Conservation (phyloP, 2,888 invertebrate genomes). For the Tenthredo amoena region DNA sequence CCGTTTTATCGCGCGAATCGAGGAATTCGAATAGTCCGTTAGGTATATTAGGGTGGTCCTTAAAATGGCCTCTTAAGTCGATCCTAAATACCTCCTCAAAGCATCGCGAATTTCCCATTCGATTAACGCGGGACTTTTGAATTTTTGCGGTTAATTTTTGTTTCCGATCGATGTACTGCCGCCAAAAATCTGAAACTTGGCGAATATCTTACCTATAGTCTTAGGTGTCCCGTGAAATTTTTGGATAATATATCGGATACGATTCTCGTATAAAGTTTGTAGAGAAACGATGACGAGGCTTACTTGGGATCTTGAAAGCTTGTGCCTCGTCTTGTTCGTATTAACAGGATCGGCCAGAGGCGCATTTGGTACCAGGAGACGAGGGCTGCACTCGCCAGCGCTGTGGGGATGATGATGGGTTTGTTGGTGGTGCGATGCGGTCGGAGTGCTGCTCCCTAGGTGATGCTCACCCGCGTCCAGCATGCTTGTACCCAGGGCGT, state of each 20-base stretch:
- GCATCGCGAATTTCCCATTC: no score
- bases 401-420: conserved; percentile 76
- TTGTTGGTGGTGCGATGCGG: conserved; percentile 72
- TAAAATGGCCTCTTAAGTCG: no score
- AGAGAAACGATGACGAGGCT: conserved; percentile 56
- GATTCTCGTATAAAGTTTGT: background rate
- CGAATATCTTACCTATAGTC: no score
- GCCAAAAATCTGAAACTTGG: no score
- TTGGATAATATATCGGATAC: no score
- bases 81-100: no score
- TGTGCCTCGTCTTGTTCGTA: conserved; percentile 80
- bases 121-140: no score
- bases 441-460: conserved; percentile 66
- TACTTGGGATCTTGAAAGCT: conserved; percentile 82
- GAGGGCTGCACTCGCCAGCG: conserved; percentile 78
- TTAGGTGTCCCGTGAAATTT: no score
- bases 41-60: no score
- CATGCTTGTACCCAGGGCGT: conserved; percentile 82
- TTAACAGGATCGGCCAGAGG: conserved; percentile 72
- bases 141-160: background rate
- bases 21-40: background rate
- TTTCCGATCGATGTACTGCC: no score
- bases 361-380: conserved; percentile 79
- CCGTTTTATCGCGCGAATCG: background rate
- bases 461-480: conserved; percentile 73